Evolutionary conservation across 2,888 invertebrate species (phyloP), one percentile per base, ranked within the genome.

Genomic region (Euplagia quadripunctaria): DNA sequence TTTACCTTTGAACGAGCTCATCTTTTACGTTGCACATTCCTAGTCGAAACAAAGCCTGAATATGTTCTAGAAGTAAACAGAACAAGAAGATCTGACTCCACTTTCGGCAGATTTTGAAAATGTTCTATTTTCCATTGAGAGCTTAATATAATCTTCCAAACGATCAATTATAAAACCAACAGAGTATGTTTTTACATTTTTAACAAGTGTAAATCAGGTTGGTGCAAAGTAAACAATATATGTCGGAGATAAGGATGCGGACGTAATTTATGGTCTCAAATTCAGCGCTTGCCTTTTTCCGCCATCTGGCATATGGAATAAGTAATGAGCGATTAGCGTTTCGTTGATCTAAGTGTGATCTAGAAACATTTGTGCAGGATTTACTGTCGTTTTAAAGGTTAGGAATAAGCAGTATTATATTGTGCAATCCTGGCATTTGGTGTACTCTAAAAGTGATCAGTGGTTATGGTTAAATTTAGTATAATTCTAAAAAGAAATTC

Each of bases 261-360:
- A 89, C 87, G 87, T 91, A 89, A 92, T 92, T 91, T 93, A 92
- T 89, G 87, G 81, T 85, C 87, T 85, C 86, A 86, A 92, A 91
- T 92, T 90, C 89, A 87, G 87, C 85, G 87, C 86, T 85, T 83
- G 83, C 87, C 86, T 91, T 91, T 91, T 92, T 89, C 87, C 88
- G 85, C 79, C 79, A 75, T 76, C 78, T 80, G 79, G 77, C 43
- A 66, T 9, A 4, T 14, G 0, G 73, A 42, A 52, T 52, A 64
- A 80, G 81, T 77, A n/a, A 64, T 41, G 67, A 82, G 82, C 20
- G 43, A 31, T 0, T 14, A 0, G 72, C 79, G 74, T 12, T 72
- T 70, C 73, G 63, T 42, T 20, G 4, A 51, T 17, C 2, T 0
- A 20, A 46, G 43, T 4, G 9, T 8, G 6, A 9, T 46, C 43